phyloP scores from a whole-genome alignment of 2,797 vertebrate genomes.

The Octomys mimax region DNA sequence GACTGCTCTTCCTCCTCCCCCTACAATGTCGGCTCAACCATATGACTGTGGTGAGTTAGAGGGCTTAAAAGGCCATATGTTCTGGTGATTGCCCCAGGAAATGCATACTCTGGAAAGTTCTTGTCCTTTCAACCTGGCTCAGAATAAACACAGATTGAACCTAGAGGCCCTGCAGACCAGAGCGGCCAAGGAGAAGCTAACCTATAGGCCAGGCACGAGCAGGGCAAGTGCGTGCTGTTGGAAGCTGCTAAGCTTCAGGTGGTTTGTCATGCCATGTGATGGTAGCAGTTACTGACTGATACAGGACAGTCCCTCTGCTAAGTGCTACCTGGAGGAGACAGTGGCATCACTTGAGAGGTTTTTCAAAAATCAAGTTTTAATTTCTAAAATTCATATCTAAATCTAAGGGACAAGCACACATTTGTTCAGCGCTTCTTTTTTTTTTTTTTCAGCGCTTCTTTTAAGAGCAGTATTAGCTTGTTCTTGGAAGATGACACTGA shows the following conservation, averaged over 20 bases:
- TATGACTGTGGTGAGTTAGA: not conserved
- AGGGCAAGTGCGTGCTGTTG: not conserved
- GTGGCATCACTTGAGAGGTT: not conserved
- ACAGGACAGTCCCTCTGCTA: not conserved
- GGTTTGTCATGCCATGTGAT: not conserved
- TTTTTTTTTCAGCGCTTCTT: not conserved
- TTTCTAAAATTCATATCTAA: conserved; percentile 39
- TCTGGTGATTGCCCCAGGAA: not conserved
- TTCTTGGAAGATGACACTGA: not conserved
- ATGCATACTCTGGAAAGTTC: not conserved
- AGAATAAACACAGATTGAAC: not conserved
- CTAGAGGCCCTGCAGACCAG: not conserved
- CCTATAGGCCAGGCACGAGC: not conserved
- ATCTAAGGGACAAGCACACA: conserved; percentile 23
- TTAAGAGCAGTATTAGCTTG: not conserved
- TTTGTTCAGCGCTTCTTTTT: conserved; percentile 20
- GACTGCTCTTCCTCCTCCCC: not conserved
- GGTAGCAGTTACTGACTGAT: not conserved
- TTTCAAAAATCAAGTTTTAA: not conserved
- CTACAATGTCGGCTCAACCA: not conserved
- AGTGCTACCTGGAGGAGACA: not conserved
- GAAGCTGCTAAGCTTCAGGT: not conserved
- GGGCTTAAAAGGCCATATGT: not conserved
- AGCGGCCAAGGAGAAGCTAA: not conserved
- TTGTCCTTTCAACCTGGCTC: not conserved